Evolutionary conservation across 2,888 invertebrate species (phyloP).

Genomic region (Ryuthela nishihirai): DNA sequence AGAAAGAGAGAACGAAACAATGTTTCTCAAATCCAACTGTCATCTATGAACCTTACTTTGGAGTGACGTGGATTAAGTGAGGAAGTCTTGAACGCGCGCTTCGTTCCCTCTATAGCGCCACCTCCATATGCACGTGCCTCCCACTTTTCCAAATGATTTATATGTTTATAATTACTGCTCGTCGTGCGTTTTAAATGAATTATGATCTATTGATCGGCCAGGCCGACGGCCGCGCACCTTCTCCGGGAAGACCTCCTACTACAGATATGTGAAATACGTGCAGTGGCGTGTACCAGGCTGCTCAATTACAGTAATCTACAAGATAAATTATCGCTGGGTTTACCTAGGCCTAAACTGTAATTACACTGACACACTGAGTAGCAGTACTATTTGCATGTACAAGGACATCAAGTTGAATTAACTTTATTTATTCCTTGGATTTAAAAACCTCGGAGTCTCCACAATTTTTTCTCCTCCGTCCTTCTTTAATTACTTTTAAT

Average conservation of each 20-base stretch:
- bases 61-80: slow-evolving; percentile 35
- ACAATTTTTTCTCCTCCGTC: slow-evolving; percentile 19
- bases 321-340: slow-evolving; percentile 37
- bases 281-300: slow-evolving; percentile 22
- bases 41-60: no score
- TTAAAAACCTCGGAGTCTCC: slow-evolving; percentile 13
- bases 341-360: slow-evolving; percentile 36
- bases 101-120: no score
- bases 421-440: slow-evolving; percentile 38
- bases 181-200: slow-evolving; percentile 34
- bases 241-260: slow-evolving; percentile 17
- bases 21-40: no score
- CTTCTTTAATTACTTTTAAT: slow-evolving; percentile 37
- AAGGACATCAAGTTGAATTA: slow-evolving; percentile 33
- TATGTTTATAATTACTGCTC: slow-evolving; percentile 37
- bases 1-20: no score
- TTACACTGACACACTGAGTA: slow-evolving; percentile 30
- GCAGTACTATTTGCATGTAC: slow-evolving; percentile 21
- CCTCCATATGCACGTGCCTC: slow-evolving; percentile 15
- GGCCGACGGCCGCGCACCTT: slow-evolving; percentile 25
- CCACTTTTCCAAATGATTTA: slow-evolving; percentile 37
- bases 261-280: background rate
- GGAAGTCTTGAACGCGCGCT: no score
- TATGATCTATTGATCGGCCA: slow-evolving; percentile 38
- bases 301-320: slow-evolving; percentile 36